phyloP scores from a whole-genome alignment of 92 coral and sea anemone genomes.

The Phenganax marumi region DNA sequence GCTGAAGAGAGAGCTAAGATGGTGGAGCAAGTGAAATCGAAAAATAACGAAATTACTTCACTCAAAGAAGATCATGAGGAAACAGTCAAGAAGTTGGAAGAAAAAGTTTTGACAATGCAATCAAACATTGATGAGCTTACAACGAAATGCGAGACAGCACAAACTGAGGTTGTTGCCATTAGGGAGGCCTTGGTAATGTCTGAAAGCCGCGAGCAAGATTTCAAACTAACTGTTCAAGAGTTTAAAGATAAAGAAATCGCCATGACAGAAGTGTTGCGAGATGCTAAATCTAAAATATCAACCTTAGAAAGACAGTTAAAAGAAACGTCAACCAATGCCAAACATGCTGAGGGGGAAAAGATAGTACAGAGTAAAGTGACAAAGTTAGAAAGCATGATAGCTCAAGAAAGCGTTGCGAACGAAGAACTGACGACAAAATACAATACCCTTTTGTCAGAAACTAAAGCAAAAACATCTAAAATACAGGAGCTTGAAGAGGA shows the following conservation, averaged over 20 bases:
- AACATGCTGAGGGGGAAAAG: slow-evolving; percentile 9
- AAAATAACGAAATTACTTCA: slow-evolving; percentile 56
- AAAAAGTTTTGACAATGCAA: slow-evolving; percentile 42
- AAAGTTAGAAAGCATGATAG: slow-evolving; percentile 54
- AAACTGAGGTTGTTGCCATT: neutral
- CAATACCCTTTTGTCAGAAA: slow-evolving; percentile 42
- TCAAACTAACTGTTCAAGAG: slow-evolving; percentile 42
- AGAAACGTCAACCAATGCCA: neutral
- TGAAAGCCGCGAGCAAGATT: neutral
- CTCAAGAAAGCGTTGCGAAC: slow-evolving; percentile 18
- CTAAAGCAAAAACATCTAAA: slow-evolving; percentile 20
- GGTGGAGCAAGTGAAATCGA: slow-evolving; percentile 45
- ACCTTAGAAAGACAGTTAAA: slow-evolving; percentile 3
- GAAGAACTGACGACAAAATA: slow-evolving; percentile 35
- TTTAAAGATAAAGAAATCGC: slow-evolving; percentile 56
- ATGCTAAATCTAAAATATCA: neutral
- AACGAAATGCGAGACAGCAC: neutral
- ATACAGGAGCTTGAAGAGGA: slow-evolving; percentile 25
- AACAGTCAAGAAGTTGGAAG: slow-evolving; percentile 54
- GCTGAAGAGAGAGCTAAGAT: slow-evolving; percentile 34
- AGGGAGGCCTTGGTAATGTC: slow-evolving; percentile 12
- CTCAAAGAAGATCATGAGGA: slow-evolving; percentile 57
- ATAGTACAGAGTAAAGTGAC: slow-evolving; percentile 29
- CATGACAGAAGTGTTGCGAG: slow-evolving; percentile 46
- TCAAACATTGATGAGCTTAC: neutral